Conservation (phyloP, 2,888 invertebrate genomes). For the Eupithecia exiguata region DNA sequence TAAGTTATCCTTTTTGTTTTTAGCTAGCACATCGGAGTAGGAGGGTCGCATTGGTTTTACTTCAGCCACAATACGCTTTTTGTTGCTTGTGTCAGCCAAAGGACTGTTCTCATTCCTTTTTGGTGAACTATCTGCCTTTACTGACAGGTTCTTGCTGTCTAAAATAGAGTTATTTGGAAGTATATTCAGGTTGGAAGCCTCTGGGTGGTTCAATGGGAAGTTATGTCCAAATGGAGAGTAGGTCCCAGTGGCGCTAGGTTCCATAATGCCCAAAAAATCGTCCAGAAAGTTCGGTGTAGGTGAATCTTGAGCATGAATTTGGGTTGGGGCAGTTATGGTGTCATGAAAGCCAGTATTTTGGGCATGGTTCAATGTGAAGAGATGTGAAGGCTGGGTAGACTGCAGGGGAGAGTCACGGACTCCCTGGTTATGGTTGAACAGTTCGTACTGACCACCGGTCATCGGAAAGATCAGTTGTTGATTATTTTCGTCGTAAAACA, state of each 20-base stretch:
- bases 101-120: conserved; percentile 77
- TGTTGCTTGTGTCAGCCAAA: conserved; percentile 81
- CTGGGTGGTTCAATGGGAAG: conserved; percentile 80
- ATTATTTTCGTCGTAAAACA: conserved; percentile 78
- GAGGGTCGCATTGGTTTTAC: conserved; percentile 94
- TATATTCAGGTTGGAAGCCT: conserved; percentile 67
- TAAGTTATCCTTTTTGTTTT: conserved; percentile 83
- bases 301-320: conserved; percentile 49
- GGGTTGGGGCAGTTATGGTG: conserved; percentile 56
- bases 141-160: conserved; percentile 59
- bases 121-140: conserved; percentile 69
- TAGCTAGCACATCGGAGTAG: conserved; percentile 92
- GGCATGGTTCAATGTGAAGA: conserved; percentile 72
- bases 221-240: conserved; percentile 89
- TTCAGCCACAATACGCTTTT: conserved; percentile 91
- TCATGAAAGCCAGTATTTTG: conserved; percentile 62
- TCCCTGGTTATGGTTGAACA: conserved; percentile 74
- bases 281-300: conserved; percentile 85
- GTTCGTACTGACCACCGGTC: conserved; percentile 77
- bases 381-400: conserved; percentile 62
- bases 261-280: conserved; percentile 89
- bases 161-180: conserved; percentile 61
- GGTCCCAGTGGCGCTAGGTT: conserved; percentile 88
- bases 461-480: conserved; percentile 77
- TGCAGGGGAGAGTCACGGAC: conserved; percentile 68